Conservation (phyloP, 2,113 vertebrate genomes). For the Emydura subglobosa region DNA sequence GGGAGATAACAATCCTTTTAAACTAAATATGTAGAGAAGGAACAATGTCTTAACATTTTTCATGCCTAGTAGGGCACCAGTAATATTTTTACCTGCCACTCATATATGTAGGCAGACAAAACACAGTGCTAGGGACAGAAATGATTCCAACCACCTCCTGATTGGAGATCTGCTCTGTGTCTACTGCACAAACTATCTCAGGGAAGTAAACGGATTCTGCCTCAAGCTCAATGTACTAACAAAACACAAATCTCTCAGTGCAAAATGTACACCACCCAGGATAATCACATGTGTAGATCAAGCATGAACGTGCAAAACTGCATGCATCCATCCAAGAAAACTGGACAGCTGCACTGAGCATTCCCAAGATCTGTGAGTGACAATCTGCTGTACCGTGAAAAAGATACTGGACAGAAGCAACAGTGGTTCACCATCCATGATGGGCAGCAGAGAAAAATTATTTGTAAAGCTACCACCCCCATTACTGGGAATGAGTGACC, state of each 20-base stretch:
- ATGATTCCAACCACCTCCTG: constrained; percentile 6
- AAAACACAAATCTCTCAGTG: constrained; percentile 23
- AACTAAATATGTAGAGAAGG: background rate
- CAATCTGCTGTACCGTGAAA: background rate
- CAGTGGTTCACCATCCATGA: background rate
- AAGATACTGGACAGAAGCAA: background rate
- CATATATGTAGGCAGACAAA: background rate
- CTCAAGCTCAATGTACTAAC: constrained; percentile 27
- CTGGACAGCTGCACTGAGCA: background rate
- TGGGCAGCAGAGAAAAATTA: background rate
- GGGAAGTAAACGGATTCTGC: constrained; percentile 31
- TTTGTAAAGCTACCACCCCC: background rate
- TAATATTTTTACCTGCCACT: constrained; percentile 40
- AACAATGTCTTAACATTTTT: constrained; percentile 20
- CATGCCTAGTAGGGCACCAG: background rate
- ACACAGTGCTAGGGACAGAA: background rate
- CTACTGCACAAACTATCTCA: background rate
- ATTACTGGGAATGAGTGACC: background rate
- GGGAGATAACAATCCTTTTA: background rate
- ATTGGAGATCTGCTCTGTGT: constrained; percentile 1
- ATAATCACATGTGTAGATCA: background rate
- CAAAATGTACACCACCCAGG: accelerated
- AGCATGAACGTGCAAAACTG: background rate
- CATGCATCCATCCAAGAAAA: background rate
- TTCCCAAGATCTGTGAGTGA: background rate